phyloP scores from a whole-genome alignment of 2,113 vertebrate genomes.

The Acinonyx jubatus region DNA sequence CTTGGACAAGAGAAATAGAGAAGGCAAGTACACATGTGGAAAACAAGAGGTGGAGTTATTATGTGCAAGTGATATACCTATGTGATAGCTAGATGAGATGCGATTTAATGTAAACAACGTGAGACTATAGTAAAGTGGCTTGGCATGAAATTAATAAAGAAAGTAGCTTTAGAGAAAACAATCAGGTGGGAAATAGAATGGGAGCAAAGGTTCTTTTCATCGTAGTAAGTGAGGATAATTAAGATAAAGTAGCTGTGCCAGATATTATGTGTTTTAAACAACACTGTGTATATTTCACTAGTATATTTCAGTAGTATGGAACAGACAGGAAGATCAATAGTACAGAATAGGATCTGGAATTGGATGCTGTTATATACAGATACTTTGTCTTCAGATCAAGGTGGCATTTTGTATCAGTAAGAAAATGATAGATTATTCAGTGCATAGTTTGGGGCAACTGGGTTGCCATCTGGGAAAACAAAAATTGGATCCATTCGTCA shows the following conservation, averaged over 20 bases:
- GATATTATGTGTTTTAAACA: background rate
- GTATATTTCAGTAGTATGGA: too few relatives aligned
- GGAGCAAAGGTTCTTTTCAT: background rate
- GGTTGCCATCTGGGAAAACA: constrained; percentile 32
- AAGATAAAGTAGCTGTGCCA: background rate
- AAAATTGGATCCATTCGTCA: constrained; percentile 4
- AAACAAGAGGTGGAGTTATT: background rate
- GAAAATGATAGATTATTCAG: background rate
- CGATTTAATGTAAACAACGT: background rate
- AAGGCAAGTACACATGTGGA: background rate
- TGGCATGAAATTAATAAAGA: background rate
- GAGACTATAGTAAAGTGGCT: background rate
- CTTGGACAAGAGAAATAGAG: background rate
- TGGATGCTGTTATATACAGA: background rate
- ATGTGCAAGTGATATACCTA: background rate
- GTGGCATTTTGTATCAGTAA: constrained; percentile 31
- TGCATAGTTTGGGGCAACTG: constrained; percentile 29
- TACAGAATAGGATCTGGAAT: background rate
- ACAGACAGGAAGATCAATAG: background rate
- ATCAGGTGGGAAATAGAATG: background rate
- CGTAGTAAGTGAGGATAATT: background rate
- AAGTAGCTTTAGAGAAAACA: constrained; percentile 5
- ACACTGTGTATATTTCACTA: too few relatives aligned
- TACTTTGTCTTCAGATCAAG: background rate
- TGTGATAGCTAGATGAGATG: background rate